Base-by-base conservation (phyloP, 2,888 invertebrate genomes). In the Odontocerum albicorne region DNA sequence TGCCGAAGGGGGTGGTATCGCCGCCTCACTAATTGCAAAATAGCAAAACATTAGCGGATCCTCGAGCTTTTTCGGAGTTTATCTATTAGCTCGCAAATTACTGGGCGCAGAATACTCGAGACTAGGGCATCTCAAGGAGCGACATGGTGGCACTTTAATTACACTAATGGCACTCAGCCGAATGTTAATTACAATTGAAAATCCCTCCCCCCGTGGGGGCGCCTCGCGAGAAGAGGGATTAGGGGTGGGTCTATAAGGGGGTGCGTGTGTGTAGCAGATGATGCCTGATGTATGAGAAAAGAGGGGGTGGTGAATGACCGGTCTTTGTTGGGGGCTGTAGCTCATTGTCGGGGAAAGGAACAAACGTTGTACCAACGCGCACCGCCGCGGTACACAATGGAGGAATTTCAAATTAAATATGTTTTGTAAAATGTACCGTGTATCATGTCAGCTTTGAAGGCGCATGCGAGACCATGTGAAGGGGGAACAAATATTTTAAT, bases 101-200 rank as follows among this genome's bases (percentile, higher is more conserved):
- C 27, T 39, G 40, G 21, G 10, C 8, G 21, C 20, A n/a, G n/a
- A n/a, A n/a, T n/a, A n/a, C n/a, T 27, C 27, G 32, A 49, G 32
- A 35, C 19, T 33, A 35, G 50, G 50, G 21, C 50, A 50, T 35
- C 43, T 12, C 19, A 15, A 10, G 27, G 15, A 19, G 39, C 63
- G 58, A 55, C 59, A 61, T 60, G 54, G 55, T 49, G 64, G 66
- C 80, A 80, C 80, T 84, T 85, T 85, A 85, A 86, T 86, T 85
- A 85, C 80, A 82, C 83, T 86, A 86, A 86, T 86, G 85, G 85
- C 53, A 78, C 80, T 80, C 79, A 79, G 80, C 79, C 81, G 81
- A 83, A 83, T 83, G 84, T 84, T 85, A 85, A 85, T 85, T 85
- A 84, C 82, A 76, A 82, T 81, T 79, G 82, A 82, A 82, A 82